Base-by-base conservation (phyloP, 1,140 invertebrate genomes). In the Drosophila fuyamai region DNA sequence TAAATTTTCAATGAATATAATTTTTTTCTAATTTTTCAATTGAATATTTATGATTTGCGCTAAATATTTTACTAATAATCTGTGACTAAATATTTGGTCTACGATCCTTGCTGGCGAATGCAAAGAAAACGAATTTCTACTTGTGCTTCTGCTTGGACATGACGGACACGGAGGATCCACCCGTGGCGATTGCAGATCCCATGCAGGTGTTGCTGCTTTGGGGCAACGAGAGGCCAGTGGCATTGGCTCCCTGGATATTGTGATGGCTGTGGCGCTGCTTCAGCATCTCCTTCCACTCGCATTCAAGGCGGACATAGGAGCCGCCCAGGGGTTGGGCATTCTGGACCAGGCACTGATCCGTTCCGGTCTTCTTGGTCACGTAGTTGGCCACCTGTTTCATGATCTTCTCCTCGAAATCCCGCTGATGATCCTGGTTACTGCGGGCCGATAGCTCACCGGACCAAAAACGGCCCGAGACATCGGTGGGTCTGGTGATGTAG, bases 381-480 rank as follows among this genome's bases (percentile, higher is more conserved):
- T 96, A 92, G 4, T 93, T 90, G 18, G 94, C 93, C 93, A 97
- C 96, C 90, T 96, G 95, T 44, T 94, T 93, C 43, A 95, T 94
- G 1, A 95, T 94, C 75, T 94, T 94, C 93, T 97, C 97, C 92
- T 97, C 97, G 81, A 95, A 96, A 50, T 97, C 95, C 23, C 97
- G 93, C 92, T 97, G 97, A 79, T 96, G 95, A 89, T 97, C 96
- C 91, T 97, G 97, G 93, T 97, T 97, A 80, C 95, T 96, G 66
- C 96, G 94, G 27, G 96, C 95, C 1, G 95, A 96, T 46, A 96
- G 93, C 66, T 96, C 95, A 8, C 94, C 85, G 58, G 94, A 95
- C 97, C 97, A 97, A 72, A 95, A 94, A 44, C 95, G 93, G 23
- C 93, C 93, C 27, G 85, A 81, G 6, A 80, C 78, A 56, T 91